Conservation (phyloP, 1,140 invertebrate genomes). For the Danaus plexippus region DNA sequence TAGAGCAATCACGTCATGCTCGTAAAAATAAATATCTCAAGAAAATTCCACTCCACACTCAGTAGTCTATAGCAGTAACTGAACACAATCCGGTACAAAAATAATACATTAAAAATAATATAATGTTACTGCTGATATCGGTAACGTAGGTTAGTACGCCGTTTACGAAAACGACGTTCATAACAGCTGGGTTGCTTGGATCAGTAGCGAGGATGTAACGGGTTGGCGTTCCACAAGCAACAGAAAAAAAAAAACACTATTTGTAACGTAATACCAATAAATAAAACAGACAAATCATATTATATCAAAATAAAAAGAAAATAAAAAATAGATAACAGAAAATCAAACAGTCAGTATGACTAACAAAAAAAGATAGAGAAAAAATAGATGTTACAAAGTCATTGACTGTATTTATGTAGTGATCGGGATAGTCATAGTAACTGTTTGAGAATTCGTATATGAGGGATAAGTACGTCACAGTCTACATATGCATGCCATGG, state of each 20-base stretch:
- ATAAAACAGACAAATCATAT: constrained; percentile 41
- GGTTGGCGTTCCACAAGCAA: constrained; percentile 67
- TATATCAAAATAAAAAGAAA: constrained; percentile 45
- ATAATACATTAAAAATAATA: constrained; percentile 44
- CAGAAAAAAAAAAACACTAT: constrained; percentile 57
- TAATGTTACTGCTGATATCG: constrained; percentile 57
- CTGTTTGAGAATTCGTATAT: constrained; percentile 55
- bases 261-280: constrained; percentile 40
- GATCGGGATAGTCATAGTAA: constrained; percentile 63
- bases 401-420: constrained; percentile 39
- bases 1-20: constrained; percentile 58
- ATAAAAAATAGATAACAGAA: constrained; percentile 51
- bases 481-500: constrained; percentile 64
- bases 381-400: constrained; percentile 44
- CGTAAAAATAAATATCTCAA: constrained; percentile 36
- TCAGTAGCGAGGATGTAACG: constrained; percentile 59
- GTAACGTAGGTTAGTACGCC: constrained; percentile 52
- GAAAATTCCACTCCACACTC: constrained; percentile 69
- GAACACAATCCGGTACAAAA: constrained; percentile 53
- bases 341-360: constrained; percentile 72
- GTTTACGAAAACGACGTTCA: constrained; percentile 31
- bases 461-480: constrained; percentile 66
- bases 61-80: constrained; percentile 59
- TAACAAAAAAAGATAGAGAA: constrained; percentile 65
- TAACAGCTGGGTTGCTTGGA: constrained; percentile 50